Base-by-base conservation (phyloP, 2,888 invertebrate genomes). In the Argyresthia goedartella region DNA sequence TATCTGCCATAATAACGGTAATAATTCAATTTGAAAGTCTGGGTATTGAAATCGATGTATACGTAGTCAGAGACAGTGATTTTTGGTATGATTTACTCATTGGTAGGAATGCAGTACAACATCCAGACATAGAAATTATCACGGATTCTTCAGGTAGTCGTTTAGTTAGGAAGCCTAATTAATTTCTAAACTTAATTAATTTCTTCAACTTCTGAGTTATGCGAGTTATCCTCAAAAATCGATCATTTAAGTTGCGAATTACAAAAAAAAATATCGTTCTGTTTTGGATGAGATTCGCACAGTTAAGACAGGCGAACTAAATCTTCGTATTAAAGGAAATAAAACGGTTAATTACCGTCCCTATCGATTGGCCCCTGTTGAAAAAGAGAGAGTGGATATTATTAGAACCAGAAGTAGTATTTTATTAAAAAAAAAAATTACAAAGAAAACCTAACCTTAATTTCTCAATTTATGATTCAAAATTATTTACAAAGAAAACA, bases 221-320 rank as follows among this genome's bases (percentile, higher is more conserved):
- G n/a, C n/a, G n/a, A n/a, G n/a, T n/a, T n/a, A n/a, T n/a, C n/a
- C n/a, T n/a, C n/a, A 3, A 36, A 14, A 39, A 15, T 36, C 14
- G 14, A 34, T 9, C 52, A 56, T 55, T 51, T 58, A 15, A 48
- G 47, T 13, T 7, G 7, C 35, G 9, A 45, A 1, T 45, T 56
- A 35, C 55, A 56, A 47, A 9, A 53, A 4, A 33, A 58, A 55
- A 44, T 54, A 54, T 34, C 53, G 53, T 8, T 41, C 39, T 1
- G 54, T 55, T 39, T 51, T 57, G 8, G 36, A 49, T 16, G 41
- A 52, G 0, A 51, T 46, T n/a, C 51, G 55, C 6, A 54, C 53
- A 2, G 57, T 58, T 8, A 52, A 46, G 34, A 57, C 57, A 1
- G 56, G 56, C n/a, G 53, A 59, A 54, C 13, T 58, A 16, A 49